Base-by-base conservation (phyloP, 2,888 invertebrate genomes). In the Cepaea hortensis region DNA sequence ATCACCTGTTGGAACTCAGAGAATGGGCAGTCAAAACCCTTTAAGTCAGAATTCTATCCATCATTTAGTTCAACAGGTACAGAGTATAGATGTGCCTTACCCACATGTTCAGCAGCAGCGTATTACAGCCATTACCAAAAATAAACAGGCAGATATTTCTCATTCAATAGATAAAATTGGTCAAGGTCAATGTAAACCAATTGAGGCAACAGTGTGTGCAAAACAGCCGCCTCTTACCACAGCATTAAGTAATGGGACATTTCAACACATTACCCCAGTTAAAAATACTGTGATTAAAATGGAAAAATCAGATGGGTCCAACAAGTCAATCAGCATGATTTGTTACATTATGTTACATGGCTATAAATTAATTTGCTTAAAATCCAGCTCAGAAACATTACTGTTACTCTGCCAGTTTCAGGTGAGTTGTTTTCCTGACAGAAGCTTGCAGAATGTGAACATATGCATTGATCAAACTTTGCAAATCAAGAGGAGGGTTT, bases 331-430 rank as follows among this genome's bases (percentile, higher is more conserved):
- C 23, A 79, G 20, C n/a, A 72, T 11, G 35, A 20, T 76, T 15
- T 75, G 46, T 61, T 84, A 73, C 72, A 73, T 80, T 48, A 80
- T 80, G 73, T 80, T 87, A 20, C 87, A 87, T 84, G 87, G 84
- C 15, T 81, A 87, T 48, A 81, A 84, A 65, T 70, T 87, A 20
- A 81, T 87, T 20, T 87, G 87, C 68, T 72, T 87, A 55, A 72
- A 68, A 61, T 87, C 84, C 5, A 35, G 3, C 23, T 5, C 18
- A 3, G 81, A 80, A 15, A 48, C 61, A 13, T 11, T 68, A 7
- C 62, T 87, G 20, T 61, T 87, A 15, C 68, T 87, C 11, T 84
- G 76, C 20, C 87, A 87, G 84, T 87, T 87, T 77, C 87, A 81
- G 76, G 48, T 73, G 13, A 76, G 84, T 23, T 87, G 87, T 76